These are phyloP conservation scores for Neoitamus cyanurus DNA, from an alignment of 2,888 invertebrate genomes.

Conservation along the genomic window DNA sequence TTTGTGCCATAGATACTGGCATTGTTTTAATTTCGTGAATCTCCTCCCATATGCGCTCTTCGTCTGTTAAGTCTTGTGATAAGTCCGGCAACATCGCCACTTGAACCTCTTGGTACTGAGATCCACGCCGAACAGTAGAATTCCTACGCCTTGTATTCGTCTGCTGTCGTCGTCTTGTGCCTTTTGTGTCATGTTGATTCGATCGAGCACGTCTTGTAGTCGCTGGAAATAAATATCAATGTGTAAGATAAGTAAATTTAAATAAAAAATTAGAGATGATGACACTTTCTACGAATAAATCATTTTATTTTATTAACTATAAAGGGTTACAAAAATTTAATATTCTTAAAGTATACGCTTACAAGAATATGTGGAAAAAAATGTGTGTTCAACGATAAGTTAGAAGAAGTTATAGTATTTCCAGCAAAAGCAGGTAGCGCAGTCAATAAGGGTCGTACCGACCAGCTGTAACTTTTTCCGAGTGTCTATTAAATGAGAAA, in stretches of 20 bases:
- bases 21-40: slow-evolving; percentile 87
- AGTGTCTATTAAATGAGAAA: too few species aligned
- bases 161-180: slow-evolving; percentile 73
- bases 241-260: background rate
- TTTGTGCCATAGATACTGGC: slow-evolving; percentile 86
- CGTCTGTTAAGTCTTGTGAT: slow-evolving; percentile 77
- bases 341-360: too few species aligned
- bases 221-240: slow-evolving; percentile 60
- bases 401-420: too few species aligned
- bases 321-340: too few species aligned
- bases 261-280: too few species aligned
- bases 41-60: slow-evolving; percentile 86
- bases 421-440: too few species aligned
- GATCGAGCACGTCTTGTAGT: slow-evolving; percentile 76
- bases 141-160: slow-evolving; percentile 68
- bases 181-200: slow-evolving; percentile 72
- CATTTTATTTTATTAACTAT: too few species aligned
- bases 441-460: too few species aligned
- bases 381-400: too few species aligned
- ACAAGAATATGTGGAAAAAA: too few species aligned
- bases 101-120: slow-evolving; percentile 73
- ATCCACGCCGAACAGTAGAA: slow-evolving; percentile 68
- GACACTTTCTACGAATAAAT: too few species aligned
- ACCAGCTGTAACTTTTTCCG: too few species aligned
- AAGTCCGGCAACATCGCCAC: slow-evolving; percentile 84